Conservation (phyloP, 2,797 vertebrate species). For the Ctenochaetus hawaiiensis region DNA sequence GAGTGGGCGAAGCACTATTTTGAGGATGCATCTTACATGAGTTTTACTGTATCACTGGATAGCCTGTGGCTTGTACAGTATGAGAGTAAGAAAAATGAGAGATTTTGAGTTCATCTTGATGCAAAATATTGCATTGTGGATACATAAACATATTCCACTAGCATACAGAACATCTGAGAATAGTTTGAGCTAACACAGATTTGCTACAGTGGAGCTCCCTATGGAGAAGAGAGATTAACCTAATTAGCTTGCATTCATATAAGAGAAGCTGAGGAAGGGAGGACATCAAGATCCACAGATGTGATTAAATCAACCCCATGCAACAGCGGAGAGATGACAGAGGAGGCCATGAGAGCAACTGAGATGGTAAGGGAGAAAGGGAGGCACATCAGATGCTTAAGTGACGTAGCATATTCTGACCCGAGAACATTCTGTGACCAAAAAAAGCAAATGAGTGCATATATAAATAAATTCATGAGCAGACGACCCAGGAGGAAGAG, state of each 20-base stretch:
- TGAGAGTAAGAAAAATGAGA: not conserved
- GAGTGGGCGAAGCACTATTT: slow-evolving; percentile 43
- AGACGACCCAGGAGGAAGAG: slow-evolving; percentile 9
- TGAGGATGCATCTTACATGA: slow-evolving; percentile 37
- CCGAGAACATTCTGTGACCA: slow-evolving; percentile 56
- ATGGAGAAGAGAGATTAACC: slow-evolving; percentile 26
- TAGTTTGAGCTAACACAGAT: not conserved
- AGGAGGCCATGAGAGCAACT: slow-evolving; percentile 1
- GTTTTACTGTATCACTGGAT: slow-evolving; percentile 15
- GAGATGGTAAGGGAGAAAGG: slow-evolving; percentile 9
- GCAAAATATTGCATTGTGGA: not conserved
- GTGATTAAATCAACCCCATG: slow-evolving; percentile 15
- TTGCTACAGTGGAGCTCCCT: slow-evolving; percentile 5
- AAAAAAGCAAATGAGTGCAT: slow-evolving; percentile 51
- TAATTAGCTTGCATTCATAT: slow-evolving; percentile 26
- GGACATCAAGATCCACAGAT: not conserved
- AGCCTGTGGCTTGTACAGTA: not conserved
- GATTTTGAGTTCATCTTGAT: slow-evolving; percentile 9
- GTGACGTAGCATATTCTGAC: slow-evolving; percentile 32
- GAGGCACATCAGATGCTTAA: slow-evolving; percentile 19
- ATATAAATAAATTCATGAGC: slow-evolving; percentile 45
- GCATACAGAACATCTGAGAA: slow-evolving; percentile 1
- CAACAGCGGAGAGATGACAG: not conserved
- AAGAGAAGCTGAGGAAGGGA: slow-evolving; percentile 13
- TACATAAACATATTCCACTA: not conserved